Evolutionary conservation across 2,113 vertebrate species (phyloP).

Genomic region (Excalfactoria chinensis): DNA sequence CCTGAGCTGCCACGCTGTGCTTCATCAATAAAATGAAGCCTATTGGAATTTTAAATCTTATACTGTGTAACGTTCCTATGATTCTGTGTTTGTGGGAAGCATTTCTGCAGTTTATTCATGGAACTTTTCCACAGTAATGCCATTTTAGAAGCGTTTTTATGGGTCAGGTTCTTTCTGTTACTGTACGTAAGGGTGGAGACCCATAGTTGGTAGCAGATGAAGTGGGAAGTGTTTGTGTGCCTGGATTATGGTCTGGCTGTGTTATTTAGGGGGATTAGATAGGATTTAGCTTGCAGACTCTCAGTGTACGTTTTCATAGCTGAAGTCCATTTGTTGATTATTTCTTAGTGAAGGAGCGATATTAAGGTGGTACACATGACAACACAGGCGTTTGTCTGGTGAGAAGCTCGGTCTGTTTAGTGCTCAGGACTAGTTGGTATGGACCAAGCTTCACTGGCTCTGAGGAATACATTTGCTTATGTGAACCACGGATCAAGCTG

Average conservation of each 20-base stretch:
- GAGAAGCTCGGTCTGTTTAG: neutral
- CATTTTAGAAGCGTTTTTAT: neutral
- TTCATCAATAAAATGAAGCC: neutral
- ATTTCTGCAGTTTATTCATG: neutral
- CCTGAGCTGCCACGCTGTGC: neutral
- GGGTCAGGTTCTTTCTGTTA: neutral
- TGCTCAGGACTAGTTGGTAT: neutral
- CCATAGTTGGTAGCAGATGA: neutral
- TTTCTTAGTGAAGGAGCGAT: neutral
- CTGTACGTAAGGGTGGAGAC: neutral
- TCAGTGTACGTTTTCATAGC: accelerated
- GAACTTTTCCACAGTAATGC: neutral
- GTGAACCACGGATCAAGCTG: neutral
- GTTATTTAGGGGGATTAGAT: neutral
- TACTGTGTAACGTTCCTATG: accelerated
- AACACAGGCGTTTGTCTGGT: neutral
- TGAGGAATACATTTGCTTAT: neutral
- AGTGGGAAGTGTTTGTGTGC: neutral
- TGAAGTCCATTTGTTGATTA: neutral
- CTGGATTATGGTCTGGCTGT: neutral
- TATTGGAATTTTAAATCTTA: neutral
- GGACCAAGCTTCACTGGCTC: neutral
- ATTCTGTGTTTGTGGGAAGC: neutral
- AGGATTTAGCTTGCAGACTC: neutral
- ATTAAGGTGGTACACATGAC: neutral